Conservation (phyloP, 2,888 invertebrate genomes). For the Cheilosia grossa region DNA sequence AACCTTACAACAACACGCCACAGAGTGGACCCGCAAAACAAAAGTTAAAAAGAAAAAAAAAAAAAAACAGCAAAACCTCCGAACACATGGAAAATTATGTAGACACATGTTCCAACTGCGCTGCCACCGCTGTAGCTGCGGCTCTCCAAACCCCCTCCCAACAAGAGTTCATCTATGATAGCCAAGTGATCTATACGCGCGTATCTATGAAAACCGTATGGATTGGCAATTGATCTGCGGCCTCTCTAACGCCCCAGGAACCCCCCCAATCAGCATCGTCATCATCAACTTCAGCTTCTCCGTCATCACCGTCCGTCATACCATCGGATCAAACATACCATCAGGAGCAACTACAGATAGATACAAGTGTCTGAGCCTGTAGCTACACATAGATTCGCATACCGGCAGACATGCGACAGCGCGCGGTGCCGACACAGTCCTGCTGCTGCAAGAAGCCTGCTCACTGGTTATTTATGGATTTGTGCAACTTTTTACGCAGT, state of each 20-base stretch:
- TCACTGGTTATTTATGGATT: constrained; percentile 82
- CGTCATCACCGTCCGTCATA: constrained; percentile 68
- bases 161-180: constrained; percentile 60
- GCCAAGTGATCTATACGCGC: constrained; percentile 55
- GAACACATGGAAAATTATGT: constrained; percentile 75
- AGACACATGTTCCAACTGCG: constrained; percentile 72
- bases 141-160: constrained; percentile 3
- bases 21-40: constrained; percentile 32
- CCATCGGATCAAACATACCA: constrained; percentile 60
- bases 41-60: neutral
- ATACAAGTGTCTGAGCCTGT: constrained; percentile 76
- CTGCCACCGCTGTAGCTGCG: constrained; percentile 48
- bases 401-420: constrained; percentile 69
- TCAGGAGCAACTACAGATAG: constrained; percentile 74
- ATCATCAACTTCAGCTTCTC: constrained; percentile 64
- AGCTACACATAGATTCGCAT: constrained; percentile 70
- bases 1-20: constrained; percentile 71
- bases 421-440: constrained; percentile 72
- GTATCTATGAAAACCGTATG: constrained; percentile 49
- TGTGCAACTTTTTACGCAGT: constrained; percentile 83
- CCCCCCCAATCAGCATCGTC: constrained; percentile 28
- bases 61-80: constrained; percentile 58
- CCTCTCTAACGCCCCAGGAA: constrained; percentile 26
- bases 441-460: constrained; percentile 70
- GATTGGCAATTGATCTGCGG: constrained; percentile 68